These are phyloP conservation scores for Perccottus glenii DNA, from an alignment of 2,113 vertebrate genomes.

Conservation along the genomic window DNA sequence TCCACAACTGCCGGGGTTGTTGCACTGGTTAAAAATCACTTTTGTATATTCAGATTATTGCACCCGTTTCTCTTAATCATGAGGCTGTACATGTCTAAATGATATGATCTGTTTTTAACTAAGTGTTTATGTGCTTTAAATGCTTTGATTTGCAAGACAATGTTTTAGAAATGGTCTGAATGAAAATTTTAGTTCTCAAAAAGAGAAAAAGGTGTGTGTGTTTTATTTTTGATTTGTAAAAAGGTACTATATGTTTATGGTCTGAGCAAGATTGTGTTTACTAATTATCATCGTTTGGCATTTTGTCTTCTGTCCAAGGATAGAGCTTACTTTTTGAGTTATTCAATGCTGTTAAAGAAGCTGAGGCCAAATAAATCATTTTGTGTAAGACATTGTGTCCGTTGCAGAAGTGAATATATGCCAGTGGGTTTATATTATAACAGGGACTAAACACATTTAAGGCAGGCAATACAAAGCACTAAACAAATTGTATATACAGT, in stretches of 20 bases:
- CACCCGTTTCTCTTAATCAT: slow-evolving; percentile 58
- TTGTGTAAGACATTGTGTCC: slow-evolving; percentile 49
- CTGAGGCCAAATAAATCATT: slow-evolving; percentile 77
- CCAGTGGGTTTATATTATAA: too few relatives aligned
- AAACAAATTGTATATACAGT: too few relatives aligned
- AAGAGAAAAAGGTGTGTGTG: slow-evolving; percentile 25
- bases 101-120: slow-evolving; percentile 40
- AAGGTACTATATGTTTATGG: slow-evolving; percentile 26
- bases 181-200: slow-evolving; percentile 41
- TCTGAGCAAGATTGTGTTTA: slow-evolving; percentile 34
- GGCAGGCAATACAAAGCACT: too few relatives aligned
- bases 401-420: neutral
- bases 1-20: slow-evolving; percentile 3
- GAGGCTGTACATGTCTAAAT: slow-evolving; percentile 39
- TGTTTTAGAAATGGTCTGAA: slow-evolving; percentile 35
- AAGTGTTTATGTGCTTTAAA: slow-evolving; percentile 56
- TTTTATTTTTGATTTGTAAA: slow-evolving; percentile 55
- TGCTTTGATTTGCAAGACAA: slow-evolving; percentile 66
- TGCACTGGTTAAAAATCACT: slow-evolving; percentile 31
- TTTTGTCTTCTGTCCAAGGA: slow-evolving; percentile 42
- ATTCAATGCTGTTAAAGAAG: slow-evolving; percentile 56
- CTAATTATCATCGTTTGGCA: slow-evolving; percentile 49
- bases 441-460: too few relatives aligned
- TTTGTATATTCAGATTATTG: slow-evolving; percentile 51
- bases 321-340: slow-evolving; percentile 38